These are phyloP conservation scores for Eretmocerus hayati DNA, from an alignment of 2,888 invertebrate species.

Conservation along the genomic window DNA sequence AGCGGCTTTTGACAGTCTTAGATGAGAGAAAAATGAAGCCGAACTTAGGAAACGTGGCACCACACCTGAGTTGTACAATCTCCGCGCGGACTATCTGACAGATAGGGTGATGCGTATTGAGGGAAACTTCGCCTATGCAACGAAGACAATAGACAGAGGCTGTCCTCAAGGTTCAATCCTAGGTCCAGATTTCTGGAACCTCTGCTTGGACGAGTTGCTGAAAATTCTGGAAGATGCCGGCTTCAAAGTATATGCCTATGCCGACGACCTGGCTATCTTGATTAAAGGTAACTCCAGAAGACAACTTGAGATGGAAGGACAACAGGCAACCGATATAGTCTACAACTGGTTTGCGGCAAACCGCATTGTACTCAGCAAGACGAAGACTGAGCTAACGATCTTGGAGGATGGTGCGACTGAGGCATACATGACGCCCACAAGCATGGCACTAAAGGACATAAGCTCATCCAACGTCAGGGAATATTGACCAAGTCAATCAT, in stretches of 20 bases:
- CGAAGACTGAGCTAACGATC: too few species aligned
- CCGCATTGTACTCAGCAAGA: too few species aligned
- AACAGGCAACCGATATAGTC: too few species aligned
- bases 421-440: neutral
- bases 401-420: too few species aligned
- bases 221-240: neutral
- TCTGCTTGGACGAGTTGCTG: constrained; percentile 25
- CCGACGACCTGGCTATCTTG: neutral
- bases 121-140: neutral
- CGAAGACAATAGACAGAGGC: constrained; percentile 15
- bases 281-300: neutral
- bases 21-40: too few species aligned
- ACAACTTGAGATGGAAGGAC: too few species aligned
- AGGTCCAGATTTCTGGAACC: constrained; percentile 30
- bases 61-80: too few species aligned
- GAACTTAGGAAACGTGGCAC: too few species aligned
- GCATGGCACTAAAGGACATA: neutral
- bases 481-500: neutral
- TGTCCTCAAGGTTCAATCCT: constrained; percentile 33
- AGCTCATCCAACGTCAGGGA: neutral
- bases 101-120: too few species aligned
- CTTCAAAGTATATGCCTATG: neutral
- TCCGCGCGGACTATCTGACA: too few species aligned
- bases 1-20: too few species aligned
- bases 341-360: too few species aligned